These are phyloP conservation scores for Cololabis saira DNA, from an alignment of 2,113 vertebrate genomes.

Conservation along the genomic window DNA sequence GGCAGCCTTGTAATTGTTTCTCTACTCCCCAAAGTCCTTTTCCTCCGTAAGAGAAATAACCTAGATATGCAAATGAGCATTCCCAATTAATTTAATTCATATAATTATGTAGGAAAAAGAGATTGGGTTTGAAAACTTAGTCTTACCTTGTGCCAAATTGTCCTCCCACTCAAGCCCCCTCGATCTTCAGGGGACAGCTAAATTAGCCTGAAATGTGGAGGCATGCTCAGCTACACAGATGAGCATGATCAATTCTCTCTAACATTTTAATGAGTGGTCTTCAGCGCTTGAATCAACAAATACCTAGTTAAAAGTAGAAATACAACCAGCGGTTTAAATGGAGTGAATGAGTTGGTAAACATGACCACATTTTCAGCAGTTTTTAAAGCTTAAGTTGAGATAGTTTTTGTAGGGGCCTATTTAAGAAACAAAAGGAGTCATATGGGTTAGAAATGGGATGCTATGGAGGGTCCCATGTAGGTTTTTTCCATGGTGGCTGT, in stretches of 20 bases:
- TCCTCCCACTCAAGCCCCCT: slow-evolving; percentile 42
- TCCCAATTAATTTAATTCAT: slow-evolving; percentile 74
- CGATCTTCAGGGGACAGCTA: slow-evolving; percentile 58
- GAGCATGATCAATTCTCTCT: slow-evolving; percentile 57
- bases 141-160: slow-evolving; percentile 51
- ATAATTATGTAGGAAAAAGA: slow-evolving; percentile 75
- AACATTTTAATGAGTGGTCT: slow-evolving; percentile 61
- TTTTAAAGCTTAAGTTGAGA: slow-evolving; percentile 13
- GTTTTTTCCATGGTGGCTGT: too few species aligned
- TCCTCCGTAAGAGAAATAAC: slow-evolving; percentile 66
- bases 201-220: slow-evolving; percentile 64
- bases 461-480: too few species aligned
- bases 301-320: slow-evolving; percentile 6
- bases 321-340: slow-evolving; percentile 22
- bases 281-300: slow-evolving; percentile 39
- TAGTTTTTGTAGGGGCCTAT: background rate
- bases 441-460: too few species aligned
- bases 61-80: slow-evolving; percentile 72
- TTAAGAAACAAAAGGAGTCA: too few species aligned
- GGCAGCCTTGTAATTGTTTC: slow-evolving; percentile 75
- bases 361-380: slow-evolving; percentile 4
- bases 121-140: slow-evolving; percentile 55
- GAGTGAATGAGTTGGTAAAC: slow-evolving; percentile 1
- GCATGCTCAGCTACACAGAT: slow-evolving; percentile 51
- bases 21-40: slow-evolving; percentile 66